These are phyloP conservation scores for Emydura subglobosa DNA, from an alignment of 2,113 vertebrate genomes.

Conservation along the genomic window DNA sequence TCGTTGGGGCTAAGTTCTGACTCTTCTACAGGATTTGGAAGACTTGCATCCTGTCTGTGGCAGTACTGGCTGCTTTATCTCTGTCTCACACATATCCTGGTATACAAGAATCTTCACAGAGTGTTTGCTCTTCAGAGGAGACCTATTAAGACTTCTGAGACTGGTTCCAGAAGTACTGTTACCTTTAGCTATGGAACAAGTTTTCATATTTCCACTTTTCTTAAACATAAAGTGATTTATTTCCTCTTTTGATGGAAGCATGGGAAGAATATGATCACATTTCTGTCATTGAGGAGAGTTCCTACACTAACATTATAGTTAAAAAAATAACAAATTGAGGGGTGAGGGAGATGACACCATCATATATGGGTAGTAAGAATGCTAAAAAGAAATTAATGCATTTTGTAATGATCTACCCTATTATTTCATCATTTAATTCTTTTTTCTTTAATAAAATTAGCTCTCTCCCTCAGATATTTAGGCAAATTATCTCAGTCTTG, in stretches of 20 bases:
- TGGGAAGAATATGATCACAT: not conserved
- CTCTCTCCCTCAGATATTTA: not conserved
- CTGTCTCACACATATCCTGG: not conserved
- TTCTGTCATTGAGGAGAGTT: not conserved
- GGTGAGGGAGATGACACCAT: not conserved
- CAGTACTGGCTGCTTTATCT: not conserved
- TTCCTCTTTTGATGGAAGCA: not conserved
- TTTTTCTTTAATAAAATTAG: not conserved
- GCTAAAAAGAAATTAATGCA: not conserved
- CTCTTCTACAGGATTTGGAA: not conserved
- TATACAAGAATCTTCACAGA: not conserved
- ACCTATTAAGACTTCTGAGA: not conserved
- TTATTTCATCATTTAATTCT: not conserved
- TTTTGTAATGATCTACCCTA: not conserved
- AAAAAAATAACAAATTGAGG: not conserved
- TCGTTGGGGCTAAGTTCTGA: not conserved
- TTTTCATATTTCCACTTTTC: not conserved
- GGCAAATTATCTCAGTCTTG: not conserved
- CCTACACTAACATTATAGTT: not conserved
- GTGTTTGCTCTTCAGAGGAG: not conserved
- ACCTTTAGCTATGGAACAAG: no score
- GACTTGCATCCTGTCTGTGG: not conserved
- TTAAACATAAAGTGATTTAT: not conserved
- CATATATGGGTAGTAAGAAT: not conserved
- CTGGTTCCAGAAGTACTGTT: no score